Conservation (phyloP, 1,140 invertebrate species). For the Drosophila sp. region DNA sequence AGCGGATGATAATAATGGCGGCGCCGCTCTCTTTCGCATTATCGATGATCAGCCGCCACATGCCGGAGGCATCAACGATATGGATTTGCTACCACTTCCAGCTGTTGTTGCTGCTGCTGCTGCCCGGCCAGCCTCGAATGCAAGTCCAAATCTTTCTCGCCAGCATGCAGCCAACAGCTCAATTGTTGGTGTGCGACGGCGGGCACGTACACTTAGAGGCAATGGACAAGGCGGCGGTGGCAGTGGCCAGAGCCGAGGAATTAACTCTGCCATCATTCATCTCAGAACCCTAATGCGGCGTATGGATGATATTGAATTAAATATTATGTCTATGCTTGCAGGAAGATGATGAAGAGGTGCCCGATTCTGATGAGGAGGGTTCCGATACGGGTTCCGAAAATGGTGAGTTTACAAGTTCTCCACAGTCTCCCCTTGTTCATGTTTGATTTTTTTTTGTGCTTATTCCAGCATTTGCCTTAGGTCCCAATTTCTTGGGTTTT, state of each 20-base stretch:
- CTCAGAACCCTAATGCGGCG: conserved; percentile 68
- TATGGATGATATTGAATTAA: conserved; percentile 77
- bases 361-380: conserved; percentile 79
- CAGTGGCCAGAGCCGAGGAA: conserved; percentile 39
- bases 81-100: not conserved
- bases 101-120: conserved; percentile 18
- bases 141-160: conserved; percentile 67
- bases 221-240: conserved; percentile 27
- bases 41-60: conserved; percentile 18
- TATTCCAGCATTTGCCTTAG: conserved; percentile 55
- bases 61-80: not conserved
- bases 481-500: conserved; percentile 65
- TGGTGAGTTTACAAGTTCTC: conserved; percentile 33
- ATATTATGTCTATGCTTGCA: conserved; percentile 82
- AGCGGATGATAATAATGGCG: not conserved
- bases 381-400: conserved; percentile 75
- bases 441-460: conserved; percentile 6
- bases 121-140: conserved; percentile 43
- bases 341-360: conserved; percentile 83
- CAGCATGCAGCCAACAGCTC: conserved; percentile 71
- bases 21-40: conserved; percentile 23
- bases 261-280: conserved; percentile 49
- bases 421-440: not conserved
- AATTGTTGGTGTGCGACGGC: conserved; percentile 78
- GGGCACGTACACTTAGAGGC: conserved; percentile 67